These are phyloP conservation scores for Takifugu rubripes DNA, from an alignment of 2,797 vertebrate species.

Conservation along the genomic window DNA sequence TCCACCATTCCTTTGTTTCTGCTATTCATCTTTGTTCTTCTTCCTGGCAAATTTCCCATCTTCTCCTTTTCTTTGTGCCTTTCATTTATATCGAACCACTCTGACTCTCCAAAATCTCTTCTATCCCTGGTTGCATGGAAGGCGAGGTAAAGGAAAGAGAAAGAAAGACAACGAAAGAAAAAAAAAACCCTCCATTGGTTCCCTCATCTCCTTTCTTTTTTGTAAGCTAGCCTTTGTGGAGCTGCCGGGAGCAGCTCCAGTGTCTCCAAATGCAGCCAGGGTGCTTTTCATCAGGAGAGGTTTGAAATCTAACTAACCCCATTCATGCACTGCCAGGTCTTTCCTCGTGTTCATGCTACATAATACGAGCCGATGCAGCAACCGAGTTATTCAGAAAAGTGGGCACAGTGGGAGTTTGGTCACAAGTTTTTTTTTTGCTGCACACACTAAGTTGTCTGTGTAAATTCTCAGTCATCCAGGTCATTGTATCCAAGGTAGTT, in stretches of 20 bases:
- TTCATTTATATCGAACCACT: slow-evolving; percentile 30
- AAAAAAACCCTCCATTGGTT: slow-evolving; percentile 51
- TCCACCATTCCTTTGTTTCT: slow-evolving; percentile 2
- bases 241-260: slow-evolving; percentile 70
- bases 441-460: not conserved
- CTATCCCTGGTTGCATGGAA: slow-evolving; percentile 52
- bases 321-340: slow-evolving; percentile 79
- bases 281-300: slow-evolving; percentile 78
- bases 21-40: slow-evolving; percentile 20
- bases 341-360: slow-evolving; percentile 70
- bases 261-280: slow-evolving; percentile 70
- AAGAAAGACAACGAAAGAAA: slow-evolving; percentile 19
- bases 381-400: slow-evolving; percentile 61
- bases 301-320: slow-evolving; percentile 81
- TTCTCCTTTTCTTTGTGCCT: slow-evolving; percentile 26
- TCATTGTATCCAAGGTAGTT: no score
- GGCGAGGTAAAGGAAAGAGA: slow-evolving; percentile 59
- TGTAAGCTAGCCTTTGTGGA: slow-evolving; percentile 78
- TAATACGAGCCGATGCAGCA: slow-evolving; percentile 63
- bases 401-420: slow-evolving; percentile 33
- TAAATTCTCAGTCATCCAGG: no score
- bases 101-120: slow-evolving; percentile 35
- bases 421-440: not conserved
- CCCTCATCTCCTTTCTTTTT: slow-evolving; percentile 64
- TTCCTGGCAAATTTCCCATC: slow-evolving; percentile 14